Evolutionary conservation across 2,113 vertebrate genomes (phyloP), one percentile per base, ranked within the genome.

Genomic region (Myanophis thanlyinensis): DNA sequence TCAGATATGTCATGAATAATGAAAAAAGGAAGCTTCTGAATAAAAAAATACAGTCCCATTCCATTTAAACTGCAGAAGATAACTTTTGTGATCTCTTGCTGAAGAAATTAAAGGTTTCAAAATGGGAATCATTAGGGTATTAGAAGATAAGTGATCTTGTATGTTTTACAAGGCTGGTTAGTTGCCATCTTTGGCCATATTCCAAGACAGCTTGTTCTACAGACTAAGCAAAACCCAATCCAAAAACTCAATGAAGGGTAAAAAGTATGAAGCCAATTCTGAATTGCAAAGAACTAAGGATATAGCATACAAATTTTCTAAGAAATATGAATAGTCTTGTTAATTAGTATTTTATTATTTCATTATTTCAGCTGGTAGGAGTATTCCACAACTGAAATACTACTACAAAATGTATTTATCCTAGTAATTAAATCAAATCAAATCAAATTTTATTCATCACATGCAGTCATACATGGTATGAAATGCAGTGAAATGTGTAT

Each of bases 81-180:
- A 86, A 67, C 27, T 12, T 2, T 73, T 22, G 73, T 44, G 22
- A 44, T 48, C 1, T n/a, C 88, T 52, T 62, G 88, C 93, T 92
- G 59, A 46, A 27, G 15, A 25, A 93, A 89, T 93, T 54, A 90
- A 49, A 93, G 4, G 18, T 89, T 20, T 92, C 27, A 94, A 95
- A 35, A 90, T 22, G 0, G n/a, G 1, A 40, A 89, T 0, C 0
- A 87, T 95, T 86, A 20, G 11, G 0, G 0, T 30, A 30, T 5
- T 67, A 11, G 15, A 88, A 80, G 30, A 5, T 27, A 13, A 1
- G 6, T 67, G 47, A 87, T 90, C 9, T 93, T 93, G 3, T 25
- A 88, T 73, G 62, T 1, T 86, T 22, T 0, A 0, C 85, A 67
- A 44, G 40, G 18, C 20, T 30, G 7, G 27, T 91, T 94, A 95